Conservation (phyloP, 2,113 vertebrate genomes). For the Dromas ardeola region DNA sequence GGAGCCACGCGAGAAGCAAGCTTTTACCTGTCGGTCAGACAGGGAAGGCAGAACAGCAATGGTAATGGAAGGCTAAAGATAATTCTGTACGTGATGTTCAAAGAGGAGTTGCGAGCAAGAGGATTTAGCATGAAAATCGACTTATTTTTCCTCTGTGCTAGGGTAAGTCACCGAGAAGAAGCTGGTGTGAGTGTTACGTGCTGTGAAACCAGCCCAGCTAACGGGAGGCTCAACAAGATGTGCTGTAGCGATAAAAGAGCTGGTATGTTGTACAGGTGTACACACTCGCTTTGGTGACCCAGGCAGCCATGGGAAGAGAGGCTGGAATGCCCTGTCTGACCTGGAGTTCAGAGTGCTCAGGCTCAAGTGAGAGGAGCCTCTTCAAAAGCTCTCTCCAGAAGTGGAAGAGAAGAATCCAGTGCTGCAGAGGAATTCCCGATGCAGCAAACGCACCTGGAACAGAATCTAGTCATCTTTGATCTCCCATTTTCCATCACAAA, state of each 20-base stretch:
- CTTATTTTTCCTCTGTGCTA: not conserved
- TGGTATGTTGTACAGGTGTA: not conserved
- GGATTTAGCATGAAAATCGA: not conserved
- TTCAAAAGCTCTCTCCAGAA: not conserved
- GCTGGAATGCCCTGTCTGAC: not conserved
- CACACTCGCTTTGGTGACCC: not conserved
- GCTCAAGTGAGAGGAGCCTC: not conserved
- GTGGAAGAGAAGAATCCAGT: not conserved
- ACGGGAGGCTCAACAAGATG: not conserved
- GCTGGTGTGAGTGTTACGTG: not conserved
- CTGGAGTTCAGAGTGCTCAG: not conserved
- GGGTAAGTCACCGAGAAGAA: not conserved
- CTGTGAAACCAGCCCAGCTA: constrained; percentile 3
- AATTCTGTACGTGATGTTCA: not conserved
- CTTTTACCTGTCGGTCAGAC: not conserved
- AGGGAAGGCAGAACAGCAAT: not conserved
- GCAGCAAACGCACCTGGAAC: not conserved
- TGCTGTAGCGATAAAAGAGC: not conserved
- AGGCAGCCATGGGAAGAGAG: not conserved
- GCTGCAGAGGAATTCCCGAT: not conserved
- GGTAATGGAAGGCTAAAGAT: not conserved
- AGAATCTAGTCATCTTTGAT: not conserved
- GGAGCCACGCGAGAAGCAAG: not conserved
- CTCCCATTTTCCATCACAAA: not conserved
- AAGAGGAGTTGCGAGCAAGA: not conserved